Evolutionary conservation across 2,888 invertebrate species (phyloP).

Genomic region (Caenorhabditis imperialis): DNA sequence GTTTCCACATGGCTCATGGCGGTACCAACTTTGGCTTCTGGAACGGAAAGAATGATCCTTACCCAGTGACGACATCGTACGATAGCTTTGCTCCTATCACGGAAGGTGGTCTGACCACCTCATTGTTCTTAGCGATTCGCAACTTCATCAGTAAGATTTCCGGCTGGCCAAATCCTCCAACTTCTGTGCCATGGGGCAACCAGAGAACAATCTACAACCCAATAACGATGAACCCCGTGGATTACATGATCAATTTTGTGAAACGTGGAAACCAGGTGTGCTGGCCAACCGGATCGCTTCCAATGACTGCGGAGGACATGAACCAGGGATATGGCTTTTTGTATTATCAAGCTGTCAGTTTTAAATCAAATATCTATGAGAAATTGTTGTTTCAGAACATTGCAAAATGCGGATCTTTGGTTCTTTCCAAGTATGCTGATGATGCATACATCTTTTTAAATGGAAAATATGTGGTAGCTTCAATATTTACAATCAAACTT

Average conservation of each 20-base stretch:
- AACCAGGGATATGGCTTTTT: conserved; percentile 22
- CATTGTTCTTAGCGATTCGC: conserved; percentile 53
- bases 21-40: conserved; percentile 70
- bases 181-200: conserved; percentile 80
- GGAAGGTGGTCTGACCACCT: conserved; percentile 66
- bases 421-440: conserved; percentile 13
- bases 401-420: conserved; percentile 5
- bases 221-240: not conserved
- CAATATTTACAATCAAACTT: too few relatives aligned
- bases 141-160: conserved; percentile 49
- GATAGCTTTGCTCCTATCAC: conserved; percentile 70
- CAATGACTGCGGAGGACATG: conserved; percentile 20
- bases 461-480: conserved; percentile 7
- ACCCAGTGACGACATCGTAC: conserved; percentile 66
- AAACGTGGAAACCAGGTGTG: conserved; percentile 1
- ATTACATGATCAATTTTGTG: conserved; percentile 8
- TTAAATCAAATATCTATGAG: not conserved
- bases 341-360: conserved; percentile 15
- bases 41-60: conserved; percentile 48
- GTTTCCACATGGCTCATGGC: conserved; percentile 65
- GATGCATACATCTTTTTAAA: conserved; percentile 25
- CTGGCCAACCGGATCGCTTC: conserved; percentile 1
- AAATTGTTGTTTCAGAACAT: conserved; percentile 6
- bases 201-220: conserved; percentile 1
- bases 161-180: conserved; percentile 47